Base-by-base conservation (phyloP, 2,888 invertebrate species). In the Ormia ochracea region DNA sequence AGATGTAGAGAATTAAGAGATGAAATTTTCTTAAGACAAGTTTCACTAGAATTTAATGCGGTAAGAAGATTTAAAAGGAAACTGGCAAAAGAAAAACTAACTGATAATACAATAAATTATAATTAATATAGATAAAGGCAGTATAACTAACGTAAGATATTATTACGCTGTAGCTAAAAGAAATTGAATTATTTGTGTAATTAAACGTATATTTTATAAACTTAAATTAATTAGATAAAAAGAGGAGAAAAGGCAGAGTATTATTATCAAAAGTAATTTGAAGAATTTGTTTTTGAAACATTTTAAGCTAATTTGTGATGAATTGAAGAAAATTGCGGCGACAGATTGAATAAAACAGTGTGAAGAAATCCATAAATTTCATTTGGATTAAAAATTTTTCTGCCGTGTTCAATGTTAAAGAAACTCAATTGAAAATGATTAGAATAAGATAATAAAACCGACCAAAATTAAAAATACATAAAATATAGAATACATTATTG, bases 291-390 rank as follows among this genome's bases (percentile, higher is more conserved):
- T 26, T 61, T 61, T 19, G 6, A 10, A 28, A 26, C 50, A 41
- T 31, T 41, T 76, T 41, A 31, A 69, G 70, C 69, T 70, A 58
- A 70, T 63, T 63, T 77, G 70, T 77, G 65, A 70, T 70, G 58
- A 70, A 58, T 77, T 50, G 28, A 54, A 56, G 45, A 17, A 56
- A 50, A 43, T 48, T 50, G 3, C 36, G 14, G 54, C 5, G 14
- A 50, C 17, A 23, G 5, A 65, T n/a, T 21, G 7, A 48, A 43
- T 31, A n/a, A 43, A 50, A 4, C 12, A 7, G 5, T 50, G 12
- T 4, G 58, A 23, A 17, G 23, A 50, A 70, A 17, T n/a, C n/a
- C n/a, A n/a, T n/a, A 1, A 28, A 26, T 33, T 61, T 28, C 1
- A 61, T n/a, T 36, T 50, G 7, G 10, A 2, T 5, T 31, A 14